Conservation (phyloP, 2,888 invertebrate genomes). For the Eupithecia pulchellata region DNA sequence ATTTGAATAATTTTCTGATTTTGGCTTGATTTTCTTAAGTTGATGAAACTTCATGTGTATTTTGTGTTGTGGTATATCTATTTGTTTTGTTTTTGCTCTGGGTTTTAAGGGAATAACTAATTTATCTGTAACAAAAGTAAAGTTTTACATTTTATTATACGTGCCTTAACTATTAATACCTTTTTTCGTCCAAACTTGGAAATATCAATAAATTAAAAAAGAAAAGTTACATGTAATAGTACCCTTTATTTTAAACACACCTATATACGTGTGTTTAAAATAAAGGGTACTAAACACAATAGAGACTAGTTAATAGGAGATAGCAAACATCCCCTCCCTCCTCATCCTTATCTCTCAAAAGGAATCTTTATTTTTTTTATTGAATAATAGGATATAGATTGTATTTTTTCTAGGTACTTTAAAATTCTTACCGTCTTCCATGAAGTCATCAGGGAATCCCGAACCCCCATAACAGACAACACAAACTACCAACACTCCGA, state of each 20-base stretch:
- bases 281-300: no score
- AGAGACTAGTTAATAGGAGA: neutral
- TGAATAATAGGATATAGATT: no score
- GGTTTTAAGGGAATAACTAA: constrained; percentile 3
- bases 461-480: neutral
- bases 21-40: neutral
- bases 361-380: no score
- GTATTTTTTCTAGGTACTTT: neutral
- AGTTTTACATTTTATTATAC: no score
- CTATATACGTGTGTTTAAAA: no score
- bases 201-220: neutral
- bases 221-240: neutral
- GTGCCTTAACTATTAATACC: no score
- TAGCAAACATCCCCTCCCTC: neutral
- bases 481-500: neutral
- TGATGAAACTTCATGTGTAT: neutral
- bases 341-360: no score
- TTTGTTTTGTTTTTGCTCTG: neutral
- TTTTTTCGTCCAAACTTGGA: neutral
- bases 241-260: no score
- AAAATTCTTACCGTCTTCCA: neutral
- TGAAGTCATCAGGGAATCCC: neutral
- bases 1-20: neutral
- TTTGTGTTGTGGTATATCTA: neutral
- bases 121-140: constrained; percentile 10